Percentiles rank a stretch among this genome's conserved stretches.
phyloP scores from a whole-genome alignment of 2,888 invertebrate species.

The Cryptus viduatorius region DNA sequence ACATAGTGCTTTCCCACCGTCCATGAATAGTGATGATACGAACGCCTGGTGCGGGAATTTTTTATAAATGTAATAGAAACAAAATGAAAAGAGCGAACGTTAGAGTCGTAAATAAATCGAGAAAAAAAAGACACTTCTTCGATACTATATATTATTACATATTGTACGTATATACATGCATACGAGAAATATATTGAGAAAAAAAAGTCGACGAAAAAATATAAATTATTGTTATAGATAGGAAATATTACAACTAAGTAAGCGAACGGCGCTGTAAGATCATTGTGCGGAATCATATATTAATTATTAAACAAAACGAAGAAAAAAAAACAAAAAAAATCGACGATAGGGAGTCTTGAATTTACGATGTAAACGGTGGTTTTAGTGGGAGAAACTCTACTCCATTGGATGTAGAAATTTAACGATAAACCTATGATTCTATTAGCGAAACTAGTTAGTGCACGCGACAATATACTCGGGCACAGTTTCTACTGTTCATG shows the following conservation, averaged over 20 bases:
- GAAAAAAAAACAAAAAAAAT: background rate
- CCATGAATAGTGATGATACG: conserved; percentile 65
- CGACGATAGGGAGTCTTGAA: conserved; percentile 30
- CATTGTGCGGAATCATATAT: conserved; percentile 28
- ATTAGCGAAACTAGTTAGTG: conserved; percentile 69
- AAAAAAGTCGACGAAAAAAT: conserved; percentile 32
- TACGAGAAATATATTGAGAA: conserved; percentile 18
- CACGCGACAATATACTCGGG: conserved; percentile 74
- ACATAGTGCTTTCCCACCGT: conserved; percentile 62
- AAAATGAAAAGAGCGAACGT: conserved; percentile 15
- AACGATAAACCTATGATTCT: conserved; percentile 47
- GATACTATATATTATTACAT: conserved; percentile 43
- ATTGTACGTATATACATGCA: conserved; percentile 32
- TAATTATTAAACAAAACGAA: background rate
- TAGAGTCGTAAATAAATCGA: conserved; percentile 23
- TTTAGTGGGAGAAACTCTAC: conserved; percentile 2
- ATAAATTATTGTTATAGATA: conserved; percentile 50
- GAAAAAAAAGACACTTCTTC: conserved; percentile 36
- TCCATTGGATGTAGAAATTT: conserved; percentile 24
- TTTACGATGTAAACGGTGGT: conserved; percentile 14
- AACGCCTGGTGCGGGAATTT: conserved; percentile 67
- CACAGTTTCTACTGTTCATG: conserved; percentile 56
- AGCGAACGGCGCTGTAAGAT: conserved; percentile 41
- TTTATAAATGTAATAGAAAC: conserved; percentile 50
- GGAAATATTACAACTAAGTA: conserved; percentile 39